Evolutionary conservation across 2,888 invertebrate genomes (phyloP), one percentile per base, ranked within the genome.

Genomic region (Drosophila multiciliata): DNA sequence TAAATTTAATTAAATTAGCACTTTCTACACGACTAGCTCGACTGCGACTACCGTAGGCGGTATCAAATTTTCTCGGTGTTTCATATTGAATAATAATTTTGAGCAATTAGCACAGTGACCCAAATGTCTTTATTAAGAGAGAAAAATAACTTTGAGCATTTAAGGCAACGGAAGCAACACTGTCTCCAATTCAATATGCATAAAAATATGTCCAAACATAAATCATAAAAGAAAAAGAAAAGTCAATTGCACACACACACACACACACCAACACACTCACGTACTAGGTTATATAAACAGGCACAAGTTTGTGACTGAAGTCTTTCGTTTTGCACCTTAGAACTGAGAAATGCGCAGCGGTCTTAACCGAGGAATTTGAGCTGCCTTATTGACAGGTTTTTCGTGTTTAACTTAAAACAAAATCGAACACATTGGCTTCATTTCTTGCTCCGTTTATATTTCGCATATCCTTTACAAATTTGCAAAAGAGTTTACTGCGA

Each of bases 41-140:
- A 23, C 15, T 8, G 45, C 45, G 45, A 64, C 45, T 61, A 50
- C 40, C 42, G 61, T 20, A 20, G 52, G 33, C 53, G 29, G 9
- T 65, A 64, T 36, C 53, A 61, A 15, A 54, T 54, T 61, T 57
- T 50, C 52, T 52, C 55, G 59, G 7, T 35, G 55, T 1, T 57
- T 80, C 62, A 75, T 89, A 87, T 87, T 87, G 86, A 87, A 87
- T 87, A 89, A 87, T 89, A 87, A 87, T 87, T 89, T 85, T 63
- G 36, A 70, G 32, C 83, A 82, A 87, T 86, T 86, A 87, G 87
- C 86, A 80, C 86, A 73, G 71, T 78, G 80, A 85, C 87, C 86
- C 75, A 78, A 70, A 78, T 87, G 75, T 66, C 32, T 84, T 54
- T 72, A 78, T 82, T 83, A 76, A 73, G 63, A 17, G 20, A 52